Conservation (phyloP, 92 coral and sea anemone genomes). For the Pocillopora meandrina region DNA sequence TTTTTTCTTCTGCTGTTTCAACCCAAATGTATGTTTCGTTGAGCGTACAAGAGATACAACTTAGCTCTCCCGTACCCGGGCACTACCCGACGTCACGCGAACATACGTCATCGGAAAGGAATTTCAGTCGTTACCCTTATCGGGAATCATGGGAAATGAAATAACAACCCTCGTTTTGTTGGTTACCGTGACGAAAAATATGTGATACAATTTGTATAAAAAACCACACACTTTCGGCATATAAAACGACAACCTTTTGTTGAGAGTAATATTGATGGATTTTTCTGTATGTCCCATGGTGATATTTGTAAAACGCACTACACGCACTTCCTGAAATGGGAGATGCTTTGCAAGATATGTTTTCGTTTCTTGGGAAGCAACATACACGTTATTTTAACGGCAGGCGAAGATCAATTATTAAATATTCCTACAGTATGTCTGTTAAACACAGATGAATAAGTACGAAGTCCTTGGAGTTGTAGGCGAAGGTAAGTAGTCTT, state of each 20-base stretch:
- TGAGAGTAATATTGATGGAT: constrained; percentile 13
- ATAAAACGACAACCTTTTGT: neutral
- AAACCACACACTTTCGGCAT: constrained; percentile 7
- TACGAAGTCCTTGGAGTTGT: constrained; percentile 99
- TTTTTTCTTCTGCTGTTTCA: too few species aligned
- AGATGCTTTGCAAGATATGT: constrained; percentile 24
- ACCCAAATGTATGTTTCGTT: too few species aligned
- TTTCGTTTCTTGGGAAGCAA: constrained; percentile 21
- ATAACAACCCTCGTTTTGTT: constrained; percentile 32
- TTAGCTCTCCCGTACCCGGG: neutral
- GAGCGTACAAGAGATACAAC: too few species aligned
- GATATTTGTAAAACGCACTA: constrained; percentile 13
- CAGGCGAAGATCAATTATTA: constrained; percentile 31
- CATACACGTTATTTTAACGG: constrained; percentile 43
- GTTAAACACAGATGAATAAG: constrained; percentile 82
- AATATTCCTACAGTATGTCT: constrained; percentile 15
- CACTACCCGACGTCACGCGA: neutral
- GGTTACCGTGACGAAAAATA: constrained; percentile 21
- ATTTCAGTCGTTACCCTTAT: constrained; percentile 48
- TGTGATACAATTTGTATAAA: constrained; percentile 15
- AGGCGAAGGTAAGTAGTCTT: constrained; percentile 88
- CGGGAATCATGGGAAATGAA: constrained; percentile 68
- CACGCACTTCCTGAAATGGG: constrained; percentile 31
- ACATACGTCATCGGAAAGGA: constrained; percentile 79
- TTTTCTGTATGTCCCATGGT: constrained; percentile 15